Conservation (phyloP, 2,797 vertebrate species). For the Selene dorsalis region DNA sequence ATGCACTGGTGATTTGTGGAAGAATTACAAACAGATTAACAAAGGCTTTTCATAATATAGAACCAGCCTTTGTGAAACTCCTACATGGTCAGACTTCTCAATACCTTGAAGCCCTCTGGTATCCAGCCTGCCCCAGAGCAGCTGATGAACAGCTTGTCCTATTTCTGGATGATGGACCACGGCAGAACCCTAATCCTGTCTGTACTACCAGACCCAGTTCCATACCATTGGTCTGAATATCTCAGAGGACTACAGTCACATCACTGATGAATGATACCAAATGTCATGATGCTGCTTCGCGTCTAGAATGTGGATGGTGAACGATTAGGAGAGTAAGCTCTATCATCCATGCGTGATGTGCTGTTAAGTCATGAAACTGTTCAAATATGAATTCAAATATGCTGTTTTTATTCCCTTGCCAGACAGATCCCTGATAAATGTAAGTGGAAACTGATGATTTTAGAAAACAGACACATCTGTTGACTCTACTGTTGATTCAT, state of each 20-base stretch:
- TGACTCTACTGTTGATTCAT: slow-evolving; percentile 8
- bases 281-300: neutral
- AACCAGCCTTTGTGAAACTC: slow-evolving; percentile 35
- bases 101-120: slow-evolving; percentile 44
- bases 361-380: slow-evolving; percentile 10
- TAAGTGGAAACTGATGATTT: slow-evolving; percentile 30
- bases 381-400: neutral
- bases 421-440: neutral
- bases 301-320: neutral
- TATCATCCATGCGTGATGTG: neutral
- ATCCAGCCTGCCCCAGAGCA: slow-evolving; percentile 47
- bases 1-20: slow-evolving; percentile 48
- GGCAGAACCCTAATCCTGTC: slow-evolving; percentile 54
- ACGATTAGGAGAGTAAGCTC: slow-evolving; percentile 5
- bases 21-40: slow-evolving; percentile 62
- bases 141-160: slow-evolving; percentile 37
- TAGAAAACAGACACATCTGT: slow-evolving; percentile 12
- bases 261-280: slow-evolving; percentile 19
- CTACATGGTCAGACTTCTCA: slow-evolving; percentile 50
- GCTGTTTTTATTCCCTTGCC: slow-evolving; percentile 2
- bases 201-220: slow-evolving; percentile 39
- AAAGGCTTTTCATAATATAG: slow-evolving; percentile 37
- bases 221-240: slow-evolving; percentile 31
- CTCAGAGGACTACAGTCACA: neutral
- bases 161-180: slow-evolving; percentile 64